Percentiles rank a stretch among this genome's conserved stretches.
phyloP scores from a whole-genome alignment of 2,888 invertebrate genomes.

The Hipparchia sbordonii region DNA sequence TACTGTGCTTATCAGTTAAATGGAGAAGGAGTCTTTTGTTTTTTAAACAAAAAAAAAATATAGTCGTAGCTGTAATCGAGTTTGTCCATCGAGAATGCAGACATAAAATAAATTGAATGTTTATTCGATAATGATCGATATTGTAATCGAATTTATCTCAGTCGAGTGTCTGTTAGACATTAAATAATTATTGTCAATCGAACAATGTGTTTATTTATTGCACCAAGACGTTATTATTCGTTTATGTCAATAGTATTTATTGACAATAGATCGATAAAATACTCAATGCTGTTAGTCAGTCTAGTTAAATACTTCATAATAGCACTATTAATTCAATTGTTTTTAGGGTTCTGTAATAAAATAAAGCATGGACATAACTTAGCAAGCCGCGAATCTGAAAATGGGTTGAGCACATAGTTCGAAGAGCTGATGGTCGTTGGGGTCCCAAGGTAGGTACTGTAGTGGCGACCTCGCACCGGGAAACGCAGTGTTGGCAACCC shows the following conservation, averaged over 20 bases:
- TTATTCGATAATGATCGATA: slow-evolving; percentile 22
- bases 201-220: slow-evolving; percentile 10
- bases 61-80: slow-evolving; percentile 17
- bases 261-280: not conserved
- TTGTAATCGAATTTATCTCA: slow-evolving; percentile 20
- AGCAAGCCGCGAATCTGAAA: too few species aligned
- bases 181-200: slow-evolving; percentile 1
- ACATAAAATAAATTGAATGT: slow-evolving; percentile 26
- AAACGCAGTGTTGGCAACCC: too few species aligned
- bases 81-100: slow-evolving; percentile 20
- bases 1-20: not conserved
- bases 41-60: slow-evolving; percentile 6
- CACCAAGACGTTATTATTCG: not conserved
- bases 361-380: too few species aligned
- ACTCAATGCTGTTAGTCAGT: too few species aligned
- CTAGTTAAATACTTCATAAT: too few species aligned
- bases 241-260: slow-evolving; percentile 1
- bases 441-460: too few species aligned
- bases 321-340: too few species aligned
- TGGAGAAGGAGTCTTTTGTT: not conserved
- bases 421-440: too few species aligned
- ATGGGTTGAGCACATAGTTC: too few species aligned
- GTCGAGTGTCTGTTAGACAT: slow-evolving; percentile 4
- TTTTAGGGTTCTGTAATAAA: too few species aligned
- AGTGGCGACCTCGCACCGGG: too few species aligned